A percentile compares a stretch with the other conserved stretches of the same genome.
phyloP scores from a whole-genome alignment of 2,113 vertebrate genomes.

The Ploceus nigricollis region DNA sequence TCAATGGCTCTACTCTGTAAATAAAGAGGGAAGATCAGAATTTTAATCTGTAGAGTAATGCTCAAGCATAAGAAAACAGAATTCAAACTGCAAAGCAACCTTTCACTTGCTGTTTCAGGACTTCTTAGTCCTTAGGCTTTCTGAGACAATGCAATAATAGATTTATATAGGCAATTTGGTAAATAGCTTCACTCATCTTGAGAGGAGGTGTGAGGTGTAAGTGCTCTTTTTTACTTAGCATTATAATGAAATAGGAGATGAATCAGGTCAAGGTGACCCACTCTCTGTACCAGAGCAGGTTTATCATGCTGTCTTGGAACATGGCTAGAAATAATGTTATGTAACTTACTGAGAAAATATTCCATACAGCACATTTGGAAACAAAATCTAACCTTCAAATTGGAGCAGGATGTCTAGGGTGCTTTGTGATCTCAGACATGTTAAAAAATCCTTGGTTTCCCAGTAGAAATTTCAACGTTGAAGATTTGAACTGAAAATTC shows the following conservation, averaged over 20 bases:
- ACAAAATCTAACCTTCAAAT: neutral
- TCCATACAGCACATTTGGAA: neutral
- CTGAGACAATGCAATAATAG: neutral
- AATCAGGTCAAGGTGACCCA: neutral
- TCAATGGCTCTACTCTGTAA: neutral
- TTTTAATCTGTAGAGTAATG: neutral
- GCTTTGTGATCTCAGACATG: neutral
- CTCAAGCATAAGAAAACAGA: neutral
- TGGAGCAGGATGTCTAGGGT: neutral
- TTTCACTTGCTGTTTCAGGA: neutral
- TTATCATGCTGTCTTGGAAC: neutral
- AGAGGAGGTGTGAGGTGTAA: neutral
- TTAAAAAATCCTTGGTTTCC: neutral
- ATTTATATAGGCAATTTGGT: neutral
- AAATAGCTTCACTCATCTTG: neutral
- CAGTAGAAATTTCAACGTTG: neutral
- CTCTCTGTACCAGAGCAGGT: neutral
- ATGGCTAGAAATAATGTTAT: neutral
- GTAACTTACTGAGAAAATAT: neutral
- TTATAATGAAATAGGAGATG: neutral
- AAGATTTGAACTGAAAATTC: neutral
- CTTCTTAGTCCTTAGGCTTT: neutral
- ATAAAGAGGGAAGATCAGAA: neutral
- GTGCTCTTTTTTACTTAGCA: neutral
- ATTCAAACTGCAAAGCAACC: neutral